phyloP scores from a whole-genome alignment of 1,140 invertebrate genomes.

The Spodoptera litura region DNA sequence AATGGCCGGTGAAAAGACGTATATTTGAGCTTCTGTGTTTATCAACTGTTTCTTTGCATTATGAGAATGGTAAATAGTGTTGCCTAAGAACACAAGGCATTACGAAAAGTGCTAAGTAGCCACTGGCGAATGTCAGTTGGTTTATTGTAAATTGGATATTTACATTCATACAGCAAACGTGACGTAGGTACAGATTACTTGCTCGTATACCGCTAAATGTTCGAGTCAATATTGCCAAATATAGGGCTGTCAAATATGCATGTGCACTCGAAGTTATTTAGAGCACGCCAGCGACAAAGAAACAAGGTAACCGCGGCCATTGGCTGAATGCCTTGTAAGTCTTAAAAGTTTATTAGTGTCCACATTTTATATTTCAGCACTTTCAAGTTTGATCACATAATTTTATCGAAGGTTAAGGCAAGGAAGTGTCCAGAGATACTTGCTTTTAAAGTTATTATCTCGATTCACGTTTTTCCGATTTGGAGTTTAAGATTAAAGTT shows the following conservation, averaged over 20 bases:
- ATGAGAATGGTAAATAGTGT: neutral
- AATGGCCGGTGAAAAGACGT: slow-evolving; percentile 44
- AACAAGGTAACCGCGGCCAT: slow-evolving; percentile 40
- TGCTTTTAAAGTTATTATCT: slow-evolving; percentile 8
- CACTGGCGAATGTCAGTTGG: slow-evolving; percentile 51
- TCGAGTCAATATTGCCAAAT: slow-evolving; percentile 57
- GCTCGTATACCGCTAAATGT: slow-evolving; percentile 52
- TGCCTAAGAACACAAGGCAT: slow-evolving; percentile 43
- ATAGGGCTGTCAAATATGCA: slow-evolving; percentile 53
- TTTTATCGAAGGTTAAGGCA: slow-evolving; percentile 13
- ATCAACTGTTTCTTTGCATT: slow-evolving; percentile 4
- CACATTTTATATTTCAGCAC: slow-evolving; percentile 1
- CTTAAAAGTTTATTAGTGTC: slow-evolving; percentile 20
- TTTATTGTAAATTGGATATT: slow-evolving; percentile 63
- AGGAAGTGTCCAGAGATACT: neutral
- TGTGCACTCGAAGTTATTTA: slow-evolving; percentile 10
- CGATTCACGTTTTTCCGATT: neutral
- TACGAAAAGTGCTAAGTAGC: slow-evolving; percentile 62
- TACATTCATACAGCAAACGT: slow-evolving; percentile 59
- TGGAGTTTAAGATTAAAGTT: neutral
- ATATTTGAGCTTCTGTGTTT: slow-evolving; percentile 1
- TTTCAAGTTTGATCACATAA: slow-evolving; percentile 31
- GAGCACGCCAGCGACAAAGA: slow-evolving; percentile 37
- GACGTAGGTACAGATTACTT: slow-evolving; percentile 53
- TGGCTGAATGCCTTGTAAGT: slow-evolving; percentile 15